Evolutionary conservation across 2,113 vertebrate genomes (phyloP).

Genomic region (Myiozetetes cayanensis): DNA sequence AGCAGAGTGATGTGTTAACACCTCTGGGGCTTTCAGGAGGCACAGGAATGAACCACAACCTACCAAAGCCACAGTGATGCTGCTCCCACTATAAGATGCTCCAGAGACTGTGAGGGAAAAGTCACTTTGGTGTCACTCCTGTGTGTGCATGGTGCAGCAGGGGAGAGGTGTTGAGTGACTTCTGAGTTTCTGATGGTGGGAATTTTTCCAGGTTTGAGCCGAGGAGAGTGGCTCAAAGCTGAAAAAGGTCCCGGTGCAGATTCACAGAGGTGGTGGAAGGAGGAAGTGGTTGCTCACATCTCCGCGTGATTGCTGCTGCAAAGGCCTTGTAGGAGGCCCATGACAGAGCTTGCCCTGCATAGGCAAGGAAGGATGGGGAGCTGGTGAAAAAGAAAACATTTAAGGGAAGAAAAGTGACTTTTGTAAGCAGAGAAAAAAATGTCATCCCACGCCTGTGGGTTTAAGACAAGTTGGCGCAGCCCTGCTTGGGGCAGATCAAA

Average conservation of each 20-base stretch:
- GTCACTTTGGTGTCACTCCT: background rate
- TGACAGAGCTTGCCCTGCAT: background rate
- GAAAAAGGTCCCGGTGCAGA: background rate
- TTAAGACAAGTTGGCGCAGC: rapidly evolving
- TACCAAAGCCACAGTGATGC: background rate
- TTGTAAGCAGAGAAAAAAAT: background rate
- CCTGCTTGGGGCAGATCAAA: rapidly evolving
- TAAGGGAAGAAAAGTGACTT: background rate
- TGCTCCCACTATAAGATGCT: background rate
- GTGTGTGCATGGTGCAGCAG: background rate
- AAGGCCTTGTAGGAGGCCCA: background rate
- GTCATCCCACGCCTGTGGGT: background rate
- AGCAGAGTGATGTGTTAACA: rapidly evolving
- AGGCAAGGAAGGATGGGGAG: background rate
- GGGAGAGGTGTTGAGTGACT: background rate
- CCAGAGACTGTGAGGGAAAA: background rate
- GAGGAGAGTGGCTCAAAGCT: background rate
- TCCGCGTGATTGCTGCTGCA: background rate
- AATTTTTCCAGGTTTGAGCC: background rate
- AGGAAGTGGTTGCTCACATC: constrained; percentile 52
- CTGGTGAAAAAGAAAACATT: background rate
- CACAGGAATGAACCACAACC: background rate
- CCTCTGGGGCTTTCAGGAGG: background rate
- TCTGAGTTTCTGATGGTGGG: rapidly evolving
- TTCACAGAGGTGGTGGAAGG: background rate